Evolutionary conservation across 2,888 invertebrate genomes (phyloP).

Genomic region (Zygogramma bicolorata): DNA sequence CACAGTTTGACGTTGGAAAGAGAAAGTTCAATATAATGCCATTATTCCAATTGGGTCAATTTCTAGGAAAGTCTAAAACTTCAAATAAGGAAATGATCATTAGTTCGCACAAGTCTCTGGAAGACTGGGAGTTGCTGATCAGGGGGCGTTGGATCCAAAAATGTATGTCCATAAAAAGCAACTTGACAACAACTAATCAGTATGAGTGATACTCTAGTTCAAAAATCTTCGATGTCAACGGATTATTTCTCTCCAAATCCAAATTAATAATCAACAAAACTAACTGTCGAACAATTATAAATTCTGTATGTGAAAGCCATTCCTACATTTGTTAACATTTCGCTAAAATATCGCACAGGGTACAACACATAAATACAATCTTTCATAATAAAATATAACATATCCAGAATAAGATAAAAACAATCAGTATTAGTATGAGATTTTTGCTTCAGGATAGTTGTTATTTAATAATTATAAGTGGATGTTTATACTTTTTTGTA

Average conservation of each 20-base stretch:
- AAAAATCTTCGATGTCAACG: no score
- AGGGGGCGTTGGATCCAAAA: no score
- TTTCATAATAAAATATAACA: neutral
- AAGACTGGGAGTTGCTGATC: no score
- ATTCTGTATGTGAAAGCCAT: neutral
- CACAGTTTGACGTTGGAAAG: neutral
- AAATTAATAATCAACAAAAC: neutral
- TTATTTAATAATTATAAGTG: neutral
- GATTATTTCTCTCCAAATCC: neutral
- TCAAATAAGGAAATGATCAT: no score
- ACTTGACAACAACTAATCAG: no score
- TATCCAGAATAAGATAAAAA: conserved; percentile 2
- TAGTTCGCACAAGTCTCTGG: no score
- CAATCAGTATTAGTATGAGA: conserved; percentile 2
- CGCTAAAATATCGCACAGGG: conserved; percentile 8
- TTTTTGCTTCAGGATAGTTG: neutral
- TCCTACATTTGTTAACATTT: neutral
- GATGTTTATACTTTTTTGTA: neutral
- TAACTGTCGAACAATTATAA: neutral
- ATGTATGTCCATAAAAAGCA: no score
- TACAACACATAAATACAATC: conserved; percentile 2
- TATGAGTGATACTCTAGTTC: no score
- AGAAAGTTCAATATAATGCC: neutral
- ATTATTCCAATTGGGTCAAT: no score
- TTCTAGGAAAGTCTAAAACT: no score